These are phyloP conservation scores for Eublepharis macularius DNA, from an alignment of 2,113 vertebrate genomes.

Conservation along the genomic window DNA sequence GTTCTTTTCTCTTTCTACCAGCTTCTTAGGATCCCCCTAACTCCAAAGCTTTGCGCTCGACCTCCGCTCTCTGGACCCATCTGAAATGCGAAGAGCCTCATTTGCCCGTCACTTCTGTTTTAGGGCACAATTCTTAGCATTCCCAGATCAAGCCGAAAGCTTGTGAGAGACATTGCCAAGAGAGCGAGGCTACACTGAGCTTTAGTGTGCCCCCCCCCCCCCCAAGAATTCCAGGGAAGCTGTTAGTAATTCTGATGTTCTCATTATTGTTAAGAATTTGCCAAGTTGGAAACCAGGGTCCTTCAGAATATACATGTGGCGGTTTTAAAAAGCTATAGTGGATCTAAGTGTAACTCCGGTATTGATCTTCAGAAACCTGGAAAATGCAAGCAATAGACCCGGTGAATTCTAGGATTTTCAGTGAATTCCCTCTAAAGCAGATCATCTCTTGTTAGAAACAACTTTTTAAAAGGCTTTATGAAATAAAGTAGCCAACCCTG, in stretches of 20 bases:
- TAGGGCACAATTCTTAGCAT: not conserved
- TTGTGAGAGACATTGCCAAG: not conserved
- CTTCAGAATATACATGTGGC: too few species aligned
- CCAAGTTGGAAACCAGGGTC: too few species aligned
- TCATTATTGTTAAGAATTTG: too few species aligned
- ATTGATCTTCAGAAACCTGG: not conserved
- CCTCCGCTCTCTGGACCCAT: not conserved
- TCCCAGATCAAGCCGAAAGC: not conserved
- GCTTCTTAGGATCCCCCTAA: not conserved
- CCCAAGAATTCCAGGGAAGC: too few species aligned
- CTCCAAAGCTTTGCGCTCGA: not conserved
- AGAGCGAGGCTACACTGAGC: not conserved
- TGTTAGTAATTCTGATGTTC: too few species aligned
- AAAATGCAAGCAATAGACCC: not conserved
- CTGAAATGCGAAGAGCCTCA: not conserved
- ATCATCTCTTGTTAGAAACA: not conserved
- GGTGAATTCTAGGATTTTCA: not conserved
- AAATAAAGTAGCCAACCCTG: not conserved
- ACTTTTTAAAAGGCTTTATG: not conserved
- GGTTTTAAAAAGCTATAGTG: too few species aligned
- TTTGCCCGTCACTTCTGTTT: not conserved
- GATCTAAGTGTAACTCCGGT: too few species aligned
- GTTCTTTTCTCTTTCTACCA: not conserved
- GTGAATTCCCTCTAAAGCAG: not conserved
- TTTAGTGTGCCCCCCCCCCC: not conserved